Evolutionary conservation across 2,888 invertebrate genomes (phyloP), one percentile per base, ranked within the genome.

Genomic region (Perithous albicinctus): DNA sequence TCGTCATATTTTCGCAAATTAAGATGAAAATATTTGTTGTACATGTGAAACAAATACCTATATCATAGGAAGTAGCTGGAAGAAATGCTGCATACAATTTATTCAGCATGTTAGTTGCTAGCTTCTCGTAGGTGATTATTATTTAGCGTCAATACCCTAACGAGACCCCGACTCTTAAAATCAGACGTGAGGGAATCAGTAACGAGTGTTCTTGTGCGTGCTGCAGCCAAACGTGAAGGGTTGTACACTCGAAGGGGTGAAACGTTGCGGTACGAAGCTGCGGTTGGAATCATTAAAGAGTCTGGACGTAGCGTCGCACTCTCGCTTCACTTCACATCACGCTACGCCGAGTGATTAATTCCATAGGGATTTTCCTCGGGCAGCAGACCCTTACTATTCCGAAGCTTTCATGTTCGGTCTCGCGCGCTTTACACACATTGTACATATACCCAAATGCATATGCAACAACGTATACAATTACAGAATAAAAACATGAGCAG

Each of bases 311-410:
- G 82, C 69, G 56, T 41, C 10, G 75, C 48, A n/a, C n/a, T 70
- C 54, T 75, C 46, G 29, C 64, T 41, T 41, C 69, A 56, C 59
- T 72, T 35, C 26, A 18, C 43, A 46, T 70, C 46, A 35, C 35
- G 61, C 83, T 74, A 79, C 56, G 38, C 56, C 54, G 54, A 56
- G 48, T 83, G 78, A 87, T 87, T 86, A 86, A 87, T 87, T 87
- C 70, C 76, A 70, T 46, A 41, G 51, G 69, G 72, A 64, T 59
- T 78, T 72, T 78, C 59, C 48, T 72, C 69, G 46, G 41, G 43
- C 56, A 67, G 59, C 73, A 29, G 51, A 74, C 63, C 78, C 63
- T 56, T 32, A 15, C 6, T 15, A 29, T 38, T 41, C n/a, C 15
- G 26, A 46, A 51, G 51, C 46, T 51, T 43, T 10, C n/a, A 73